Evolutionary conservation across 2,888 invertebrate species (phyloP), one percentile per base, ranked within the genome.

Genomic region (Apamea monoglypha): DNA sequence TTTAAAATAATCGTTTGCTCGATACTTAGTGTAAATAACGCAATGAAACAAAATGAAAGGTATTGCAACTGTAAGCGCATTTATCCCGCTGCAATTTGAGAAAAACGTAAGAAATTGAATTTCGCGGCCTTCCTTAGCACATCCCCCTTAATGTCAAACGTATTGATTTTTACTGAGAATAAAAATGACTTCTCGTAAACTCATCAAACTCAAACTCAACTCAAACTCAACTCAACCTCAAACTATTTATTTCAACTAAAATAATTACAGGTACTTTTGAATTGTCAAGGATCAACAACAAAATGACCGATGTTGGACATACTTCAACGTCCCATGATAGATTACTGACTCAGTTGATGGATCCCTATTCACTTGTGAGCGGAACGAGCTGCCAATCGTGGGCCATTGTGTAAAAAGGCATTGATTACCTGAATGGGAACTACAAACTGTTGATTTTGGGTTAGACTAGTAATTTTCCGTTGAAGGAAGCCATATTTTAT

Each of bases 281-380:
- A n/a, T n/a, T n/a, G n/a, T n/a, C n/a, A n/a, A n/a, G n/a, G n/a
- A n/a, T n/a, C n/a, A n/a, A n/a, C n/a, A n/a, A n/a, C 40, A 69
- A 68, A 82, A 56, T 66, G 4, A 75, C 29, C 47, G 74, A 74
- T 74, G 70, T 56, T 78, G 50, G 59, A 73, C 56, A 78, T 78
- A 56, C 21, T 67, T 71, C 61, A 84, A 32, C n/a, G 67, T 74
- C 47, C 25, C 50, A 21, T 79, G 80, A 79, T 74, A 63, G 74
- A 84, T 82, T 67, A 78, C 70, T 53, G 50, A 40, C 56, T 79
- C 53, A 40, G 50, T 70, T 82, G 82, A 83, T 82, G 44, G 64
- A 83, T 79, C 36, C 47, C 64, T 63, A 40, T 53, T 70, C 47
- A 64, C 18, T 78, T 53, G 64, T 44, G 44, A 67, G 67, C 47